phyloP scores from a whole-genome alignment of 2,113 vertebrate species.

The Heptranchias perlo region DNA sequence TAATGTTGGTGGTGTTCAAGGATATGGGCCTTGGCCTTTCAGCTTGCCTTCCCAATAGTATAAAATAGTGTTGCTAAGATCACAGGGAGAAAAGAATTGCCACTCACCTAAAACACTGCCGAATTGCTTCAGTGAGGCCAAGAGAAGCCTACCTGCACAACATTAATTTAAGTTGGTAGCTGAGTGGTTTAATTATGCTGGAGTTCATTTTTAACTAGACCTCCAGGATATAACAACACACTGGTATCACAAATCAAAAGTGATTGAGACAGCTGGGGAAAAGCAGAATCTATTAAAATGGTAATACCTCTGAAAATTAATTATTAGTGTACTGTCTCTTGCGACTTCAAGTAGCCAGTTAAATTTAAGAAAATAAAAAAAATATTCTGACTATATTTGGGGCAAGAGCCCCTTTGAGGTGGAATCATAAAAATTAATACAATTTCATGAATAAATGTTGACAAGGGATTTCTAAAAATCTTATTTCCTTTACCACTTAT shows the following conservation, averaged over 20 bases:
- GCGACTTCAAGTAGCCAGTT: background rate
- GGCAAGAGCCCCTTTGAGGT: background rate
- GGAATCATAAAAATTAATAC: background rate
- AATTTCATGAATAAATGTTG: background rate
- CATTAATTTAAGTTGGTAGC: background rate
- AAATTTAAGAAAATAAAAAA: background rate
- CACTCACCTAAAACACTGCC: background rate
- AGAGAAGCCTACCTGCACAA: too few species aligned
- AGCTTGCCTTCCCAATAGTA: background rate
- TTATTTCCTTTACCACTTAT: background rate
- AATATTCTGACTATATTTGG: background rate
- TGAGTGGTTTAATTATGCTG: background rate
- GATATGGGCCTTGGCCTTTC: background rate
- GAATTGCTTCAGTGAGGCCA: too few species aligned
- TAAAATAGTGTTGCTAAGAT: background rate
- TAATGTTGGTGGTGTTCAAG: background rate
- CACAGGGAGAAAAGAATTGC: background rate
- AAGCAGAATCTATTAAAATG: constrained; percentile 11
- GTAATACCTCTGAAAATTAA: background rate
- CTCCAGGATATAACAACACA: background rate
- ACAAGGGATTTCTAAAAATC: background rate
- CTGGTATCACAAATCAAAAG: background rate
- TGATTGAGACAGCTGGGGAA: background rate
- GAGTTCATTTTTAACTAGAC: background rate
- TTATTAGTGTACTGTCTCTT: background rate